Base-by-base conservation (phyloP, 2,888 invertebrate genomes). In the Lasioglossum marginatum region DNA sequence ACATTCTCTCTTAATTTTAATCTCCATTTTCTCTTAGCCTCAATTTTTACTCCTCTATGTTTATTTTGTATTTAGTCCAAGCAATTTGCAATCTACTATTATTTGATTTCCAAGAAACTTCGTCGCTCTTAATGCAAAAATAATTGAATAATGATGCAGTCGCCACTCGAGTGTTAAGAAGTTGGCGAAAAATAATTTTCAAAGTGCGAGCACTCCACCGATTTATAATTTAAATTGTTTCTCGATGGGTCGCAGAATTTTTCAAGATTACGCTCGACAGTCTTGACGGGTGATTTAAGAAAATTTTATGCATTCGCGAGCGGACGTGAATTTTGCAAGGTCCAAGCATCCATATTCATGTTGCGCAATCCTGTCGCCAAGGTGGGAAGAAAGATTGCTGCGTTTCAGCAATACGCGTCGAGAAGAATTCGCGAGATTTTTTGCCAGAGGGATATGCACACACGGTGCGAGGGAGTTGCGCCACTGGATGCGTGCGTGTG, bases 401-500 rank as follows among this genome's bases (percentile, higher is more conserved):
- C 43, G 57, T 78, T 60, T 43, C 60, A 43, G 43, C 43, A 52
- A 77, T 27, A 16, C 5, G 14, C 27, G 52, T 12, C 66, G 40
- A 0, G 63, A 43, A 70, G 45, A 82, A 45, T 52, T 66, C 40
- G 72, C 57, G 52, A 72, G 23, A 66, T 80, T 78, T 63, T 80
- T 78, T 82, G 68, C 83, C 43, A 75, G 68, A 78, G 79, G 8
- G 52, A 52, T 8, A 23, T 52, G 71, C 31, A 76, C 48, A 71
- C 14, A 8, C 27, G 66, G 60, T 34, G 81, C 40, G 40, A 57
- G 23, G 70, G 70, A 83, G 82, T 89, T 89, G 87, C 89, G 89
- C 89, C 89, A 89, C 19, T 89, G 89, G 76, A 70, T n/a, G n/a
- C n/a, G n/a, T 83, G 87, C 82, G 87, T 85, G 87, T 78, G 77